Evolutionary conservation across 1,140 invertebrate species (phyloP), one percentile per base, ranked within the genome.

Genomic region (Mya arenaria): DNA sequence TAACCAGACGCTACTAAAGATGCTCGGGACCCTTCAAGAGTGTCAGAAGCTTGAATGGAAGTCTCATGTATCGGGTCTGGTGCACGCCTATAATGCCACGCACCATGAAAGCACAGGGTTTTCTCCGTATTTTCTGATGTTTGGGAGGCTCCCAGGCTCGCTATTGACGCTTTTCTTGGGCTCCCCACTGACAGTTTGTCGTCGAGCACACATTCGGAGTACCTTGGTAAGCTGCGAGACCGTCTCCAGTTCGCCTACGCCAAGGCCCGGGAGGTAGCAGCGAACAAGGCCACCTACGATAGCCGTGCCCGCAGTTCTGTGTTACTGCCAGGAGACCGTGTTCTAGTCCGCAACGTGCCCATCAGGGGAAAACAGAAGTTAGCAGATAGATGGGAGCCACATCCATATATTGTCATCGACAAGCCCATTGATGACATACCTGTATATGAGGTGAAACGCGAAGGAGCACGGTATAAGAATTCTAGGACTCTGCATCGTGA

Each of bases 11-110:
- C 56, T 84, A 25, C 36, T 84, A 4, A 63, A 66, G 17, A 86
- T 86, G 83, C 69, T 86, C 23, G 73, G 82, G 28, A 87, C 83
- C 34, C 66, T 88, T 23, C 44, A 66, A 19, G 58, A 82, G 25
- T 23, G 77, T 28, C 30, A 86, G 36, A 86, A 84, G 41, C 4
- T 19, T 15, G 75, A 86, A n/a, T 86, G 85, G 87, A 85, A 81
- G 36, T 48, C 34, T 32, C 39, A 65, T 62, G 37, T 88, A 4
- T 32, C 75, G 6, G 28, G 82, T 28, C 19, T 86, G 28, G 83
- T 86, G 0, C 79, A 82, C 73, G 66, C 78, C 0, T 84, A 82
- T 44, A 86, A 84, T 55, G 72, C 58, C 4, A 86, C 78, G 5
- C 55, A 25, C 17, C 69, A 82, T 75, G 79, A 82, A 4, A 52